Evolutionary conservation across 1,140 invertebrate genomes (phyloP), one percentile per base, ranked within the genome.

Genomic region (Zaprionus lachaisei): DNA sequence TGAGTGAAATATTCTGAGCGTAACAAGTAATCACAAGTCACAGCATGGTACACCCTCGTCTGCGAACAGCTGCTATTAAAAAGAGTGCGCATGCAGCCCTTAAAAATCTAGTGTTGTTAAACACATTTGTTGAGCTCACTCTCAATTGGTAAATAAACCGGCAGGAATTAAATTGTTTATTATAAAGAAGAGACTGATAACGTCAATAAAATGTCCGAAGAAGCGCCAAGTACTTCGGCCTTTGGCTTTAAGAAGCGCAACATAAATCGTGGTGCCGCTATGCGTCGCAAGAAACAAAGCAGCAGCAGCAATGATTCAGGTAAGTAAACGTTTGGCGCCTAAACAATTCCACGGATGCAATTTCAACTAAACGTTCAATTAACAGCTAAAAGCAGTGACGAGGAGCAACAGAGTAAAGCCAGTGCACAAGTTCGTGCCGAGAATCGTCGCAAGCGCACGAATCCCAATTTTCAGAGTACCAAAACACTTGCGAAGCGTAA

Each of bases 391-490:
- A 91, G 72, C 28, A 92, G 86, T 22, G 91, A 92, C 26, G 83
- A 81, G 17, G 80, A 91, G 26, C 12, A 93, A 56, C 65, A 80
- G 24, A 57, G 31, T 6, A 83, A 80, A n/a, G 34, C 65, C 14
- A 94, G 93, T 6, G 91, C 92, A 0, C 83, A 95, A 7, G 80
- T 94, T 14, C 94, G 94, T 67, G 94, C 94, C 5, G 93, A 93
- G n/a, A 94, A 94, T 41, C 93, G 93, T 62, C 90, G 92, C n/a
- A 90, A 93, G 17, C 93, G 93, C 15, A 80, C 91, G 24, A 95
- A 95, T 93, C 95, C 94, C 1, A 94, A 95, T 81, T 93, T 94
- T 56, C 95, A 95, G 84, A 94, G 93, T 54, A 94, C 95, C 62
- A 93, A 87, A 74, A 92, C 92, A 66, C 74, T 80, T 38, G 69